Evolutionary conservation across 2,113 vertebrate species (phyloP).

Genomic region (Anoplopoma fimbria): DNA sequence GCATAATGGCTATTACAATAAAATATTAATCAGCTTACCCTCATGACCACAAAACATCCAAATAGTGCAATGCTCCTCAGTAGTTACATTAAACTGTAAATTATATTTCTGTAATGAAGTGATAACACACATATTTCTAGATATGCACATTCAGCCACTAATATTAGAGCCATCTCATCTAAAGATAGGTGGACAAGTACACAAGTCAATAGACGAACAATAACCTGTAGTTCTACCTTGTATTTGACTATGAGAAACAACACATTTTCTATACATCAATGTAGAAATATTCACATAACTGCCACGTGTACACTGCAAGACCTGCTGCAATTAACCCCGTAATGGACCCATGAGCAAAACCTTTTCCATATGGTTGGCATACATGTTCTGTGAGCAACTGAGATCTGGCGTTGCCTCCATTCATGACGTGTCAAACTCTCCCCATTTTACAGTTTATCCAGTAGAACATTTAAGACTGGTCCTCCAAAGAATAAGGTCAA

Average conservation of each 20-base stretch:
- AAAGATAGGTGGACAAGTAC: background rate
- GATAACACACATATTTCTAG: background rate
- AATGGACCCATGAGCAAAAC: background rate
- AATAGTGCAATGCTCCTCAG: slow-evolving; percentile 15
- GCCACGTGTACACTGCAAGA: background rate
- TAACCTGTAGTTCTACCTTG: background rate
- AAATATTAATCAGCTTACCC: slow-evolving; percentile 34
- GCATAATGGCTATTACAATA: slow-evolving; percentile 8
- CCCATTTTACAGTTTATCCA: background rate
- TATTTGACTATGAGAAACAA: background rate
- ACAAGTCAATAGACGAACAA: background rate
- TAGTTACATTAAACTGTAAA: slow-evolving; percentile 28
- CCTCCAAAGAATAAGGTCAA: background rate
- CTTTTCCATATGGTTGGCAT: background rate
- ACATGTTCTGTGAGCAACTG: background rate
- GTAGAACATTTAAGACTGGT: background rate
- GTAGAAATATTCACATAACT: background rate
- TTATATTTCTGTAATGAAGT: slow-evolving; percentile 25
- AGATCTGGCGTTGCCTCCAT: background rate
- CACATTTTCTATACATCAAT: background rate
- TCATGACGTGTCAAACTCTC: background rate
- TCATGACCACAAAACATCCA: slow-evolving; percentile 40
- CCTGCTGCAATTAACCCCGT: background rate
- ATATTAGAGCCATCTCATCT: background rate
- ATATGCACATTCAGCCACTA: background rate